Evolutionary conservation across 2,797 vertebrate species (phyloP), one percentile per base, ranked within the genome.

Genomic region (Gymnoscopelus braueri): DNA sequence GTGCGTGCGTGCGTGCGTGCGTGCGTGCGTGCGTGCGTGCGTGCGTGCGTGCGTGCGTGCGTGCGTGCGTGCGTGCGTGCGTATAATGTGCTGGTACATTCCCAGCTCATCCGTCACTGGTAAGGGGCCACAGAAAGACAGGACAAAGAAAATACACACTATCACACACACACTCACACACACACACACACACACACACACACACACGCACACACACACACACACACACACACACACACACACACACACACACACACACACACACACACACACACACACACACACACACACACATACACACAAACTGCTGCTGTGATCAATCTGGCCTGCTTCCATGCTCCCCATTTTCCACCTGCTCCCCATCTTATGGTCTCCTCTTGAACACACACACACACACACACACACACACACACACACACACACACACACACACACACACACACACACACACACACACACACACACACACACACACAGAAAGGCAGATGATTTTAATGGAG

Each of bases 91-190:
- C 14, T 11, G 10, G 48, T 50, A 14, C 14, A 14, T 50, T 50
- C n/a, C 50, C 50, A 14, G 47, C 23, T 15, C 57, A 65, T 77
- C 63, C 58, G 53, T 80, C 72, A 62, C 44, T 80, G 67, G 50
- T 66, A 76, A 79, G 78, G 67, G 48, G 60, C 47, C 48, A 26
- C 47, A 73, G 81, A 75, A 59, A 60, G 79, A 77, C 78, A 84
- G 69, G 84, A 89, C 85, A 91, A 91, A 89, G 86, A 26, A 85
- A 78, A 58, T 61, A 32, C 82, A 82, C 77, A 78, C 77, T 72
- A 74, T 61, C 79, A 60, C 48, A 88, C 82, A 78, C 80, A 77
- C 54, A 69, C 75, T 10, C 35, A 56, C 53, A 15, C 85, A 83
- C 67, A 60, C 39, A 1, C 35, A 7, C 32, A 10, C 58, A 19